These are phyloP conservation scores for Falco cherrug DNA, from an alignment of 2,797 vertebrate genomes.

Conservation along the genomic window DNA sequence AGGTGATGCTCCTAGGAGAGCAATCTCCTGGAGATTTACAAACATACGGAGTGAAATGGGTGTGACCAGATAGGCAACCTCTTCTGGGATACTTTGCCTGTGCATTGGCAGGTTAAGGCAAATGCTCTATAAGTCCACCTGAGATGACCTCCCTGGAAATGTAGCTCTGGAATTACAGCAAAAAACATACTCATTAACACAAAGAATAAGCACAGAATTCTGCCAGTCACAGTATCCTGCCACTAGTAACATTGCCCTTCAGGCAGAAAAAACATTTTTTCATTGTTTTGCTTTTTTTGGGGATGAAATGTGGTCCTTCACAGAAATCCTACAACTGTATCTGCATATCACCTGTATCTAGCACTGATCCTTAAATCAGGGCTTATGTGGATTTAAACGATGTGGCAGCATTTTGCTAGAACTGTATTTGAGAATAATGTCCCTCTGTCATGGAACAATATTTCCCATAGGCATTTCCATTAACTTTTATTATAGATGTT, in stretches of 20 bases:
- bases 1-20: not conserved
- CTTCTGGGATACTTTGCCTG: not conserved
- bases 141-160: not conserved
- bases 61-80: not conserved
- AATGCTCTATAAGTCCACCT: not conserved
- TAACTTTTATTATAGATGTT: not conserved
- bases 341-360: not conserved
- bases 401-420: not conserved
- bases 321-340: not conserved
- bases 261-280: not conserved
- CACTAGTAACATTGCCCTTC: not conserved
- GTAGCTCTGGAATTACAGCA: not conserved
- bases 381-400: not conserved
- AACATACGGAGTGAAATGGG: not conserved
- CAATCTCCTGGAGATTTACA: not conserved
- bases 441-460: not conserved
- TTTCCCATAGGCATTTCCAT: not conserved
- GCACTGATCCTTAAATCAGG: not conserved
- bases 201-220: not conserved
- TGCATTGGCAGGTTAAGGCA: not conserved
- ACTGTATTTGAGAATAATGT: not conserved
- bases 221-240: not conserved
- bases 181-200: not conserved
- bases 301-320: not conserved
- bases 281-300: not conserved